These are phyloP conservation scores for Gadopsis bispinosus DNA, from an alignment of 2,797 vertebrate species.

Conservation along the genomic window DNA sequence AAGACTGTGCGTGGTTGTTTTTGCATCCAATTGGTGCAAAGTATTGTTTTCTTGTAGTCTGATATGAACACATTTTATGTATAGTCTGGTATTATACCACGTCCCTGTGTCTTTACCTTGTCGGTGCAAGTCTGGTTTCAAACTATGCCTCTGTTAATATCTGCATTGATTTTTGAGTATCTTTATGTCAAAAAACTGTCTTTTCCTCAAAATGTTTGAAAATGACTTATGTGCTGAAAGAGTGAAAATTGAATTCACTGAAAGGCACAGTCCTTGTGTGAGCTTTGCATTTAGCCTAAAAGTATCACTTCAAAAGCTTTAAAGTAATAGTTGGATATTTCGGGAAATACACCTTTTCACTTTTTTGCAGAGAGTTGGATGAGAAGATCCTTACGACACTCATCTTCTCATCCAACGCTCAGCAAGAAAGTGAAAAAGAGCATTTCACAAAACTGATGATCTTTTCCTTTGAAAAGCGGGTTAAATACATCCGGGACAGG, in stretches of 20 bases:
- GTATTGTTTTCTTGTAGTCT: conserved; percentile 13
- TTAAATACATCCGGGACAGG: neutral
- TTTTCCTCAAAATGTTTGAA: neutral
- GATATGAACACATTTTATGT: neutral
- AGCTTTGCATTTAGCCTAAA: conserved; percentile 1
- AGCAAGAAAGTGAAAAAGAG: neutral
- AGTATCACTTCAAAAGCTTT: neutral
- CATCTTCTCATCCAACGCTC: neutral
- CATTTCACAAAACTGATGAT: neutral
- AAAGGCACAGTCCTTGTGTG: neutral
- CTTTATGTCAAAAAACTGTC: neutral
- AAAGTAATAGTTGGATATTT: neutral
- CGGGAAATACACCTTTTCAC: too few relatives aligned
- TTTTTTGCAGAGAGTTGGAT: neutral
- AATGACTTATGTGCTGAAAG: neutral
- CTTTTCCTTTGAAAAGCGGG: neutral
- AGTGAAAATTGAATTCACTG: neutral
- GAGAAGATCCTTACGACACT: neutral
- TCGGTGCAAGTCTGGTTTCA: neutral
- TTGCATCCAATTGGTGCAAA: neutral
- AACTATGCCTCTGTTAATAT: neutral
- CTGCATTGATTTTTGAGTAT: neutral
- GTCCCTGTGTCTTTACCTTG: neutral
- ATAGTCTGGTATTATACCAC: neutral
- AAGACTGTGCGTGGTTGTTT: neutral